phyloP scores from a whole-genome alignment of 2,888 invertebrate species.

The Ophion costatus region DNA sequence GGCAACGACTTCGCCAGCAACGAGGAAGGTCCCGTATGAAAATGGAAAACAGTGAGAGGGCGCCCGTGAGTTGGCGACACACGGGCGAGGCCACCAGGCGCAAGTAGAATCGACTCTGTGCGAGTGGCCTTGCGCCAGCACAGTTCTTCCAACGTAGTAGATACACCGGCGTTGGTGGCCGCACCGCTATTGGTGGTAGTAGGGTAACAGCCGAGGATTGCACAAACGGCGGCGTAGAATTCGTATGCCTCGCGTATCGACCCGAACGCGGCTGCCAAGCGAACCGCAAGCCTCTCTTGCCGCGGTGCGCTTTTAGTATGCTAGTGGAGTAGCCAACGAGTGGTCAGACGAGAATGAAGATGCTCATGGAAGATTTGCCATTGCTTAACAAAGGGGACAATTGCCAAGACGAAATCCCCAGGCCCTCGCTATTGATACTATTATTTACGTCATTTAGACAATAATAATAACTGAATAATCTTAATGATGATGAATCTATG shows the following conservation, averaged over 20 bases:
- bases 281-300: constrained; percentile 71
- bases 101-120: constrained; percentile 36
- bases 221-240: constrained; percentile 47
- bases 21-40: not conserved
- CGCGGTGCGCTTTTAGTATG: constrained; percentile 75
- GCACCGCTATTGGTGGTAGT: constrained; percentile 25
- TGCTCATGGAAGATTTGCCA: constrained; percentile 68
- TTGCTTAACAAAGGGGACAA: constrained; percentile 28
- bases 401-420: not conserved
- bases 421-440: not conserved
- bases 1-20: not conserved
- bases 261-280: constrained; percentile 69
- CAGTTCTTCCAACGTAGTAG: constrained; percentile 44
- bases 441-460: constrained; percentile 17
- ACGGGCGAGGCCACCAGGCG: constrained; percentile 56
- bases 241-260: constrained; percentile 72
- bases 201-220: constrained; percentile 34
- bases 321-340: constrained; percentile 74
- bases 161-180: constrained; percentile 9
- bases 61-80: constrained; percentile 24
- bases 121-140: constrained; percentile 46
- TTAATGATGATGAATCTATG: not conserved
- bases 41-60: not conserved
- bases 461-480: not conserved
- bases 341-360: constrained; percentile 74